Evolutionary conservation across 2,113 vertebrate genomes (phyloP), one percentile per base, ranked within the genome.

Genomic region (Larimichthys crocea): DNA sequence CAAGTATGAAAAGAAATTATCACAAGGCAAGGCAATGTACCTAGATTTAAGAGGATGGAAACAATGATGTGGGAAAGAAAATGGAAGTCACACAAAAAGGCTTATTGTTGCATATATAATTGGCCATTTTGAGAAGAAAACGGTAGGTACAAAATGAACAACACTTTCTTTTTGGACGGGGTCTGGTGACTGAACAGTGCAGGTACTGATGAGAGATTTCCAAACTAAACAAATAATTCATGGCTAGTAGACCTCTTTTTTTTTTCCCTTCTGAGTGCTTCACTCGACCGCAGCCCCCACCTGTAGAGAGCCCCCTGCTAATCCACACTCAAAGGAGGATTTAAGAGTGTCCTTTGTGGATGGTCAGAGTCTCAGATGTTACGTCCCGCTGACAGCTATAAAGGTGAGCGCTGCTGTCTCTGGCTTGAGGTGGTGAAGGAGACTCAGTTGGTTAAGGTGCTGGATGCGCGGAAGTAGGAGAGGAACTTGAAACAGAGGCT

Each of bases 401-500:
- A 63, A 60, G 80, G 68, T 17, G 22, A 82, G 79, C 44, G 77
- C 75, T 49, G 81, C 80, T 46, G 77, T 70, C 20, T 65, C 67
- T 52, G 75, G 83, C 42, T 64, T 56, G 57, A 62, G 74, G 64
- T 10, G 17, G 42, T 50, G 79, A 82, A 64, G 78, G 81, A 77
- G 87, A 88, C 82, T 94, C 94, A 99, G 89, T 94, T 95, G 89
- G 95, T 96, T 80, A 99, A 92, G 46, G 96, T 97, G 94, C 97
- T 98, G 92, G 98, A 97, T 19, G 96, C 97, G 88, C 96, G 96
- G 92, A 99, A 97, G 94, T 99, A 98, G 87, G 96, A 98, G 80
- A 99, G 95, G 88, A 98, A 97, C 95, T 99, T 99, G 90, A 97
- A 98, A 91, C 98, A 99, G 89, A 98, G 96, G 94, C 94, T 98